phyloP scores from a whole-genome alignment of 1,140 invertebrate species.

The Drosophila ironensis region DNA sequence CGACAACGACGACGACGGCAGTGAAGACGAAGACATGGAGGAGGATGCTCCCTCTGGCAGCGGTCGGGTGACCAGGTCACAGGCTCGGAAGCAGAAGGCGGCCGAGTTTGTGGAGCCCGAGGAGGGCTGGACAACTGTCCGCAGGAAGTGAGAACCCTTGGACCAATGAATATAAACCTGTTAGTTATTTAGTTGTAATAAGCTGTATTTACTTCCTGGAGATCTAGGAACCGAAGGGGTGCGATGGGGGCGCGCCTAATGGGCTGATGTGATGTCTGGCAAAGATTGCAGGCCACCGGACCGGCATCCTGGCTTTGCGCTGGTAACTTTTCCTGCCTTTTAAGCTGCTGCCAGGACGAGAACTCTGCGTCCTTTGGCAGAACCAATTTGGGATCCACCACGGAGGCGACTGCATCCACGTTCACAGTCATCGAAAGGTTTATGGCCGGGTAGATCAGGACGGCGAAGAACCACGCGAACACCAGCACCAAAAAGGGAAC shows the following conservation, averaged over 20 bases:
- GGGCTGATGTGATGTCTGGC: slow-evolving; percentile 37
- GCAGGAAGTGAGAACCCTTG: slow-evolving; percentile 80
- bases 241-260: slow-evolving; percentile 54
- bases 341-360: slow-evolving; percentile 48
- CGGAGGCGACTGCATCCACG: slow-evolving; percentile 87
- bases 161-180: not conserved
- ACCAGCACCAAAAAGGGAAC: slow-evolving; percentile 91
- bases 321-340: not conserved
- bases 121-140: slow-evolving; percentile 84
- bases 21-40: slow-evolving; percentile 61
- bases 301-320: not conserved
- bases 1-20: slow-evolving; percentile 68
- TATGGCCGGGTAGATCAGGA: slow-evolving; percentile 92
- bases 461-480: slow-evolving; percentile 88
- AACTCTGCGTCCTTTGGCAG: slow-evolving; percentile 46
- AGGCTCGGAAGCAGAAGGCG: slow-evolving; percentile 61
- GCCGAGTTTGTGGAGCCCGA: slow-evolving; percentile 84
- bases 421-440: slow-evolving; percentile 89
- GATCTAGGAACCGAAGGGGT: slow-evolving; percentile 64
- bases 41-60: slow-evolving; percentile 54
- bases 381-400: slow-evolving; percentile 85
- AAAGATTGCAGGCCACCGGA: slow-evolving; percentile 39
- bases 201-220: slow-evolving; percentile 67
- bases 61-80: slow-evolving; percentile 59
- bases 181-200: slow-evolving; percentile 62